phyloP scores from a whole-genome alignment of 1,140 invertebrate genomes.

The Paraescarpia echinospica region DNA sequence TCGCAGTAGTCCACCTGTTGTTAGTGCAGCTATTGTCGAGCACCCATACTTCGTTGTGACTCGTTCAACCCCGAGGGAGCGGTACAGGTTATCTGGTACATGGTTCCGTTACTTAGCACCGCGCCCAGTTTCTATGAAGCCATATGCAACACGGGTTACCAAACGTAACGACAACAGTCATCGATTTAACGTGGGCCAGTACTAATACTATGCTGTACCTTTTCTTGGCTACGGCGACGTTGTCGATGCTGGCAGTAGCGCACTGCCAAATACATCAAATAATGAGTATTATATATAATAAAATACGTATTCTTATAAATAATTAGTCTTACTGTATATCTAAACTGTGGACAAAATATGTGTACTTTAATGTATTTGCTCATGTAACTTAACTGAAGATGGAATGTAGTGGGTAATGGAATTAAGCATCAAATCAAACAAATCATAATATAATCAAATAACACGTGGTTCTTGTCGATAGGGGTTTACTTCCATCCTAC shows the following conservation, averaged over 20 bases:
- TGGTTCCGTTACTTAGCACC: background rate
- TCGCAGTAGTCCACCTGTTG: background rate
- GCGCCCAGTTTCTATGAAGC: background rate
- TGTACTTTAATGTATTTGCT: background rate
- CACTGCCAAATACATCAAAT: background rate
- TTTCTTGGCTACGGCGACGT: background rate
- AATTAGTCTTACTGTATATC: too few relatives aligned
- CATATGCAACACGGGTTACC: background rate
- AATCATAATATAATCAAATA: background rate
- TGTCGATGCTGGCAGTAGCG: background rate
- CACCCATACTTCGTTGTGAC: background rate
- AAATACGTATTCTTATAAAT: background rate
- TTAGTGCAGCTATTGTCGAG: background rate
- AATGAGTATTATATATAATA: background rate
- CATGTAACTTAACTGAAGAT: background rate
- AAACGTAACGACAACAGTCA: background rate
- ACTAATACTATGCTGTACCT: background rate
- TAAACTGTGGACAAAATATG: background rate
- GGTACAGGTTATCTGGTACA: background rate
- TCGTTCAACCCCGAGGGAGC: background rate
- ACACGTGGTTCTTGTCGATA: background rate
- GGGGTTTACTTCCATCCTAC: background rate
- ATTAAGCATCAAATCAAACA: background rate
- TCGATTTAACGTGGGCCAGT: background rate
- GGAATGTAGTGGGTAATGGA: background rate